These are phyloP conservation scores for Meloidogyne exigua DNA, from an alignment of 1,140 invertebrate species.

Conservation along the genomic window DNA sequence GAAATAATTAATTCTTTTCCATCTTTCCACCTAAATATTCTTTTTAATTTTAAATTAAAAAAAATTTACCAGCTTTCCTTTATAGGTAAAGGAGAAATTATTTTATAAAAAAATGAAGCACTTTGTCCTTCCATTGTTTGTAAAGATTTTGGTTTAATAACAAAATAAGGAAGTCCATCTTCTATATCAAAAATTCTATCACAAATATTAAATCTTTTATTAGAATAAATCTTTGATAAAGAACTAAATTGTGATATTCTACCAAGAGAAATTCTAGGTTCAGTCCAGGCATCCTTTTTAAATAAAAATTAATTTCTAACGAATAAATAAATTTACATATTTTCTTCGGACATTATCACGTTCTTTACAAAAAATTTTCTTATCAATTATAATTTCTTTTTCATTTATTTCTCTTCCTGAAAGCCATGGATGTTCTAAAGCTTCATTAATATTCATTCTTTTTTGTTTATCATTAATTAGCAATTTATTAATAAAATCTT, in stretches of 20 bases:
- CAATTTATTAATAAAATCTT: conserved; percentile 92
- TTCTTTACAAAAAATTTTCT: conserved; percentile 79
- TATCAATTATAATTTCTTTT: conserved; percentile 75
- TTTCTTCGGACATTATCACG: conserved; percentile 77
- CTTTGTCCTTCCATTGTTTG: conserved; percentile 94
- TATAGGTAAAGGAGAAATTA: conserved; percentile 87
- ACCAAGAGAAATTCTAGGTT: conserved; percentile 87
- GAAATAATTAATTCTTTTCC: conserved; percentile 83
- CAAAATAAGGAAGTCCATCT: conserved; percentile 94
- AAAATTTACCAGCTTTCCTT: conserved; percentile 88
- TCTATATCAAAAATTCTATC: conserved; percentile 83
- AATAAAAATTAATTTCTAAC: background rate
- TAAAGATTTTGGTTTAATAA: conserved; percentile 88
- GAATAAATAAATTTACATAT: conserved; percentile 65
- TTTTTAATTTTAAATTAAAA: background rate
- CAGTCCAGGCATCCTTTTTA: conserved; percentile 76
- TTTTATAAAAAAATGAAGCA: conserved; percentile 91
- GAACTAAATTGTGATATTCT: conserved; percentile 93
- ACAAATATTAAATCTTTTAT: conserved; percentile 82
- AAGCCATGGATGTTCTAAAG: conserved; percentile 89
- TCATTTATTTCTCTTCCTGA: conserved; percentile 68
- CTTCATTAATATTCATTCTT: conserved; percentile 95
- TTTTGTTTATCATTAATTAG: conserved; percentile 92
- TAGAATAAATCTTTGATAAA: conserved; percentile 88
- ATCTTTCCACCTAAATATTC: conserved; percentile 69